Evolutionary conservation across 2,888 invertebrate genomes (phyloP), one percentile per base, ranked within the genome.

Genomic region (Deilephila porcellus): DNA sequence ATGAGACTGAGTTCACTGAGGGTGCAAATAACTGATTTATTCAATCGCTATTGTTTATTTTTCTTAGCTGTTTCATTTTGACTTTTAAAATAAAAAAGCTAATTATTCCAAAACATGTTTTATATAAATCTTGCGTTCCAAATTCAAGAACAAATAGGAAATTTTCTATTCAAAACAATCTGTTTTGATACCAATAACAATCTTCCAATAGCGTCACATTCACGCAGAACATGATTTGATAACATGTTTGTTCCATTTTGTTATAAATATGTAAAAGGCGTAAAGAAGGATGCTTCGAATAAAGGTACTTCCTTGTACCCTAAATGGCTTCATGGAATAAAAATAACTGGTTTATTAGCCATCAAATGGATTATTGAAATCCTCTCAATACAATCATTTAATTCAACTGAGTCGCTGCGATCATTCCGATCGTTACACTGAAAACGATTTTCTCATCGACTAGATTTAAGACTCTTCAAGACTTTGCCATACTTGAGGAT

Each of bases 371-470:
- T 83, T 81, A 56, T 72, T 59, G 37, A 37, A 45, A 80, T 81
- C 76, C 80, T 78, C 74, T 78, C 77, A 80, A 81, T 81, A 78
- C 79, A 79, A 80, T 82, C 76, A 72, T 76, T 74, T 79, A 84
- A 87, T 83, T 82, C 82, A 74, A 74, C 76, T 76, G 73, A 79
- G 82, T 80, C 78, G 75, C 74, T 74, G 63, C 78, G 79, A 79
- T 81, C 82, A 82, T 84, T 84, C 82, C 81, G 83, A 86, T 86
- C 83, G 83, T 85, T 86, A 82, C 79, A 72, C 73, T 79, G 78
- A 84, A 88, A 82, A 84, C 83, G 81, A 85, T 87, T 86, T 64
- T n/a, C 64, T 64, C 56, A 59, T 80, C 81, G 82, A 80, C 77
- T 82, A 79, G 79, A 77, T 78, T 84, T 86, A 82, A 83, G 82